phyloP scores from a whole-genome alignment of 1,140 invertebrate species.

The Micrasema minimum region DNA sequence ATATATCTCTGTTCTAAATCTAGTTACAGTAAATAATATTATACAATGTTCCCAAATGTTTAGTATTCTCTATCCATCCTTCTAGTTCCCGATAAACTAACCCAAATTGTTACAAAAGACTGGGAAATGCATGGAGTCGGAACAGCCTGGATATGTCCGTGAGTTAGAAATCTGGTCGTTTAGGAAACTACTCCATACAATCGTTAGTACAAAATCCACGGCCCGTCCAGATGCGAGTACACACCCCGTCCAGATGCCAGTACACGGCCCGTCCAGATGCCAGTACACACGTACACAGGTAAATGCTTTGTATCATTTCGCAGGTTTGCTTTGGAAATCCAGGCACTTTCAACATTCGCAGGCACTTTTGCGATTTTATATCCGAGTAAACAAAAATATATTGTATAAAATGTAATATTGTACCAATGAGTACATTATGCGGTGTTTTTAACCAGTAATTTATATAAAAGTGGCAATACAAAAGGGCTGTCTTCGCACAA shows the following conservation, averaged over 20 bases:
- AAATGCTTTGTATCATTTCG: too few relatives aligned
- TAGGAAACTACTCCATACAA: too few relatives aligned
- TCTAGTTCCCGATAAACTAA: slow-evolving; percentile 13
- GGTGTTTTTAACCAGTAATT: slow-evolving; percentile 17
- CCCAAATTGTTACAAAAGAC: slow-evolving; percentile 2
- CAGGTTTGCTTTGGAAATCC: slow-evolving; percentile 16
- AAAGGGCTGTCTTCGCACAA: slow-evolving; percentile 21
- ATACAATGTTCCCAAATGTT: slow-evolving; percentile 53
- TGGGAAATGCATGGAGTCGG: too few relatives aligned
- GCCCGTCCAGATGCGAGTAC: too few relatives aligned
- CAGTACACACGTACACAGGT: too few relatives aligned
- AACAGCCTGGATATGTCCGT: slow-evolving; percentile 1
- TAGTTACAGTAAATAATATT: slow-evolving; percentile 53
- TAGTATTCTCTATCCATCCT: slow-evolving; percentile 39
- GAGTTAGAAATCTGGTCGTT: neutral
- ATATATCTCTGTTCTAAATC: slow-evolving; percentile 51
- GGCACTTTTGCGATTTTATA: slow-evolving; percentile 43
- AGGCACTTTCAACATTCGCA: slow-evolving; percentile 40
- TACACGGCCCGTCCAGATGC: too few relatives aligned
- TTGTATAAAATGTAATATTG: neutral
- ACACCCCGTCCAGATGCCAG: too few relatives aligned
- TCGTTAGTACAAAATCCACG: too few relatives aligned
- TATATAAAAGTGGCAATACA: slow-evolving; percentile 23
- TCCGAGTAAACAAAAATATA: slow-evolving; percentile 26
- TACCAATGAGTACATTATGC: neutral